A percentile compares a stretch with the other conserved stretches of the same genome.
Evolutionary conservation across 2,888 invertebrate species (phyloP).

Genomic region (Machimus atricapillus): DNA sequence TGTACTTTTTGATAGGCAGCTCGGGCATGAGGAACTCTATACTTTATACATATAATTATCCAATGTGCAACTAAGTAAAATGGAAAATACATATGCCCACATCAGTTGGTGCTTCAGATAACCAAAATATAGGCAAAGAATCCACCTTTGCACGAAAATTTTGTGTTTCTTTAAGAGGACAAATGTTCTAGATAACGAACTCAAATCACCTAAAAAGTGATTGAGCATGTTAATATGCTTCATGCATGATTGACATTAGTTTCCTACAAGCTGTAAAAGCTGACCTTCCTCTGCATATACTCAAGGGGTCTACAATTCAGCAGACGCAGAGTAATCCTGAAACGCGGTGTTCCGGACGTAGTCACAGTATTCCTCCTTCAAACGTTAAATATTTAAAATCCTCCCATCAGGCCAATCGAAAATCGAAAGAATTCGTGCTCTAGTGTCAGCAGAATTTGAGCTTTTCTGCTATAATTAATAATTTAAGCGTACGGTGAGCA

Average conservation of each 20-base stretch:
- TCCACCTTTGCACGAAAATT: too few species aligned
- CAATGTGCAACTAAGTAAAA: too few species aligned
- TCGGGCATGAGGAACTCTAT: too few species aligned
- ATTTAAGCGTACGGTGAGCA: background rate
- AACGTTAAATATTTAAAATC: background rate
- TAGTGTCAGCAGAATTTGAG: background rate
- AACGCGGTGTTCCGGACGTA: background rate
- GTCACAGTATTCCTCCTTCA: background rate
- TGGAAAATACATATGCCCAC: too few species aligned
- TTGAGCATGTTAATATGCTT: too few species aligned
- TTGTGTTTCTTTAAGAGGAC: too few species aligned
- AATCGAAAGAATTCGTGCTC: background rate
- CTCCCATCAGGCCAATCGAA: background rate
- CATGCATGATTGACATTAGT: background rate
- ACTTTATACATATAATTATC: too few species aligned
- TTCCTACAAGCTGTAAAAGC: background rate
- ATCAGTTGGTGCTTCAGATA: too few species aligned
- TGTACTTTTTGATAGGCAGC: too few species aligned
- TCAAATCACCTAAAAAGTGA: too few species aligned
- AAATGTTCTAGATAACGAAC: too few species aligned
- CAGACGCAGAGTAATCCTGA: background rate
- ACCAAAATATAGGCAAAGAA: too few species aligned
- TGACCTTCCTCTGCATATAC: background rate
- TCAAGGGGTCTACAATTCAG: background rate
- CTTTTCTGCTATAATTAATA: background rate